Conservation (phyloP, 2,888 invertebrate genomes). For the Caenorhabditis plicata region DNA sequence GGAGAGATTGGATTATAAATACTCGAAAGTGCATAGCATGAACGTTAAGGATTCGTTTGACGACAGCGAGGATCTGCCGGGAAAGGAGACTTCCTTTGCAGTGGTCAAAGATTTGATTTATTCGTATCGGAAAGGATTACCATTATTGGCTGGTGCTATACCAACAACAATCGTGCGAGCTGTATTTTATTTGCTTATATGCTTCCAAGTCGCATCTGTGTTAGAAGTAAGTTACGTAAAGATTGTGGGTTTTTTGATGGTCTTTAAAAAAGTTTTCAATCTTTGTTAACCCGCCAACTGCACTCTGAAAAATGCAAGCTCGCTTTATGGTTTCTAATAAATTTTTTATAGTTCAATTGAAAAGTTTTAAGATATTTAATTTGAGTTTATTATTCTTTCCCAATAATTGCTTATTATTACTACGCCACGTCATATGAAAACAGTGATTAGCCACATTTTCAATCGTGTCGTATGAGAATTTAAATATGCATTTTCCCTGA, state of each 20-base stretch:
- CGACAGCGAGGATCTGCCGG: constrained; percentile 28
- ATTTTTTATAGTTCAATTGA: too few relatives aligned
- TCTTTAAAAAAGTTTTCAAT: too few relatives aligned
- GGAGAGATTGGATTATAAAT: constrained; percentile 43
- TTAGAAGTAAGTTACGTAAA: constrained; percentile 46
- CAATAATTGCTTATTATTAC: too few relatives aligned
- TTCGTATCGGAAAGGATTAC: constrained; percentile 48
- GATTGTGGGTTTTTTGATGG: background rate
- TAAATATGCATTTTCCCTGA: too few relatives aligned
- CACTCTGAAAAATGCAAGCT: too few relatives aligned
- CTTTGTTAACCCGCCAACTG: too few relatives aligned
- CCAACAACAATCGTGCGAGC: constrained; percentile 60
- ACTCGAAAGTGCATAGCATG: constrained; percentile 33
- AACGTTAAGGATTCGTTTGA: constrained; percentile 15
- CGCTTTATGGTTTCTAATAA: too few relatives aligned
- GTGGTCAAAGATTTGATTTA: constrained; percentile 47
- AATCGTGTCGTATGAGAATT: too few relatives aligned
- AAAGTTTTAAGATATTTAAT: too few relatives aligned
- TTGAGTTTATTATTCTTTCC: too few relatives aligned
- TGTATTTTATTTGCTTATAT: constrained; percentile 58
- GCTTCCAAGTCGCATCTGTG: constrained; percentile 62
- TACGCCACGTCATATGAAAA: too few relatives aligned
- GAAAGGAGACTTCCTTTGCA: constrained; percentile 31
- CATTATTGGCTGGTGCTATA: constrained; percentile 43
- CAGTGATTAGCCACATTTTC: too few relatives aligned